These are phyloP conservation scores for Salpingus planirostris DNA, from an alignment of 2,888 invertebrate species.

Conservation along the genomic window DNA sequence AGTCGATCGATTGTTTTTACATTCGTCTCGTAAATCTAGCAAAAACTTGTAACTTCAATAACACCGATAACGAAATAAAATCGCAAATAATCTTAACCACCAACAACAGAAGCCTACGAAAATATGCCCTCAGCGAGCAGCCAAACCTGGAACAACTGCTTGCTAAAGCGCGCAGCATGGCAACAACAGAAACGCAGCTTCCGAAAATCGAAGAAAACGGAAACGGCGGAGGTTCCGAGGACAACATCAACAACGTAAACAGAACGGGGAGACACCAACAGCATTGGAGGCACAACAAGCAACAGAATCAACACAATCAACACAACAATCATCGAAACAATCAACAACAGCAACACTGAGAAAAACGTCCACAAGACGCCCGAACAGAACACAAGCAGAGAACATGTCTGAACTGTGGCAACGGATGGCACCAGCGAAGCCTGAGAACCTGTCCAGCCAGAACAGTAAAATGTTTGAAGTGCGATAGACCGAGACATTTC, in stretches of 20 bases:
- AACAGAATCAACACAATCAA: too few species aligned
- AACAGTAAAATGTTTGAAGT: too few species aligned
- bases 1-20: background rate
- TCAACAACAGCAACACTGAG: too few species aligned
- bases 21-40: background rate
- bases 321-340: too few species aligned
- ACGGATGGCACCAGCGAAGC: too few species aligned
- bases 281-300: too few species aligned
- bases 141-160: conserved; percentile 3
- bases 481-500: too few species aligned
- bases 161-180: conserved; percentile 1
- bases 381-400: too few species aligned
- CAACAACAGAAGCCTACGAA: conserved; percentile 1
- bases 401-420: too few species aligned
- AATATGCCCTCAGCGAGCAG: conserved; percentile 4
- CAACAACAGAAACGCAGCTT: background rate
- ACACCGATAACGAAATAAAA: conserved; percentile 4
- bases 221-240: background rate
- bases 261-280: too few species aligned
- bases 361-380: too few species aligned
- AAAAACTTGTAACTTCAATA: conserved; percentile 1
- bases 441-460: too few species aligned
- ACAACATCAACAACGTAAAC: conserved; percentile 1
- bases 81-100: conserved; percentile 5
- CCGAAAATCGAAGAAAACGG: conserved; percentile 1